A percentile compares a stretch with the other conserved stretches of the same genome.
These are phyloP conservation scores for Clamator glandarius DNA, from an alignment of 2,797 vertebrate species.

Conservation along the genomic window DNA sequence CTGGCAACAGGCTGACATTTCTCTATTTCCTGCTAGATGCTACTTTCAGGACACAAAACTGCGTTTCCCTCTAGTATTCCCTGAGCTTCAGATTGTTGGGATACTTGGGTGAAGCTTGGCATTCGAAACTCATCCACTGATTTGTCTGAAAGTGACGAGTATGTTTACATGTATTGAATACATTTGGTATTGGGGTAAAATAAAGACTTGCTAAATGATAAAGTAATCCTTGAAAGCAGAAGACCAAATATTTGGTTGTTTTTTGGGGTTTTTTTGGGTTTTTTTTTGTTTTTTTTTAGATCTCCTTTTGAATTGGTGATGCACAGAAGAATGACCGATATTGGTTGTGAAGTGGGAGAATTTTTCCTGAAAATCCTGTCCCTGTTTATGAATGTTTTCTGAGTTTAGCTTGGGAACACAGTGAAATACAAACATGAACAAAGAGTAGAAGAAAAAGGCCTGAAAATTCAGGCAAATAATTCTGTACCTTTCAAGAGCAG, in stretches of 20 bases:
- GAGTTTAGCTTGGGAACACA: background rate
- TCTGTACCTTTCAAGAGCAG: background rate
- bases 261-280: too few species aligned
- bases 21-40: background rate
- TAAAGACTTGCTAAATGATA: background rate
- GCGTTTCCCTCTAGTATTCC: background rate
- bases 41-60: background rate
- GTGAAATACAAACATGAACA: background rate
- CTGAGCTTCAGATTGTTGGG: background rate
- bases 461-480: background rate
- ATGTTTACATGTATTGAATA: background rate
- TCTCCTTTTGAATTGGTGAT: background rate
- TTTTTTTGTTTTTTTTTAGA: background rate
- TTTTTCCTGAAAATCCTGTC: background rate
- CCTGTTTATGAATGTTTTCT: background rate
- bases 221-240: background rate
- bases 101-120: background rate
- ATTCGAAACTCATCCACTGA: background rate
- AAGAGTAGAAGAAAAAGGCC: background rate
- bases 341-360: background rate
- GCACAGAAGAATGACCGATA: background rate
- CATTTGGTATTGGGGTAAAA: background rate
- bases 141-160: background rate
- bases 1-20: background rate
- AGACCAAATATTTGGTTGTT: background rate